Percentiles rank a stretch among this genome's conserved stretches.
These are phyloP conservation scores for Nycticryphes semicollaris DNA, from an alignment of 2,113 vertebrate species.

Conservation along the genomic window DNA sequence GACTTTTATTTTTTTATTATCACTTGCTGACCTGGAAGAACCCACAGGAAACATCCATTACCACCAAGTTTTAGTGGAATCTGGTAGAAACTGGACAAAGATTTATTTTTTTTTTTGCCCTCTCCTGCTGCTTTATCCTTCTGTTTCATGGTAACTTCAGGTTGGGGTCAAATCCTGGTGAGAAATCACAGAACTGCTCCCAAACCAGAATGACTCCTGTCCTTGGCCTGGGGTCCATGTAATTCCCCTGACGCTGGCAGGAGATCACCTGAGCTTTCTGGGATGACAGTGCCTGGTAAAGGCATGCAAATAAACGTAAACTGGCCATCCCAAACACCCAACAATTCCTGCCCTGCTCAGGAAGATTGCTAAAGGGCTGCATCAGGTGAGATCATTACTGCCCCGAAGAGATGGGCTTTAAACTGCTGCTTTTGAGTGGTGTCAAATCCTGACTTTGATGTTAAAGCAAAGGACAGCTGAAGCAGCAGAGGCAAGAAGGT, in stretches of 20 bases:
- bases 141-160: not conserved
- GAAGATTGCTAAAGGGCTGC: not conserved
- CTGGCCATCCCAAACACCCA: not conserved
- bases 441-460: not conserved
- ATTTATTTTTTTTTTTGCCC: not conserved
- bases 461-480: not conserved
- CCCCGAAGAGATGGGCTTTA: not conserved
- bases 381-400: accelerated
- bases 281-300: not conserved
- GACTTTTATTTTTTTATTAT: not conserved
- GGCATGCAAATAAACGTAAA: not conserved
- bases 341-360: not conserved
- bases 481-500: not conserved
- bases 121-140: not conserved
- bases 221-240: not conserved
- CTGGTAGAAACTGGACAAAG: not conserved
- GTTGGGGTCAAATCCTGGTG: not conserved
- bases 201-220: not conserved
- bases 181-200: not conserved
- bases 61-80: not conserved
- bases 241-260: accelerated
- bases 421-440: not conserved
- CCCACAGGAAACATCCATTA: not conserved
- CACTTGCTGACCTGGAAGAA: not conserved
- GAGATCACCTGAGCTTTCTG: not conserved